Evolutionary conservation across 2,888 invertebrate species (phyloP).

Genomic region (Eristalis tenax): DNA sequence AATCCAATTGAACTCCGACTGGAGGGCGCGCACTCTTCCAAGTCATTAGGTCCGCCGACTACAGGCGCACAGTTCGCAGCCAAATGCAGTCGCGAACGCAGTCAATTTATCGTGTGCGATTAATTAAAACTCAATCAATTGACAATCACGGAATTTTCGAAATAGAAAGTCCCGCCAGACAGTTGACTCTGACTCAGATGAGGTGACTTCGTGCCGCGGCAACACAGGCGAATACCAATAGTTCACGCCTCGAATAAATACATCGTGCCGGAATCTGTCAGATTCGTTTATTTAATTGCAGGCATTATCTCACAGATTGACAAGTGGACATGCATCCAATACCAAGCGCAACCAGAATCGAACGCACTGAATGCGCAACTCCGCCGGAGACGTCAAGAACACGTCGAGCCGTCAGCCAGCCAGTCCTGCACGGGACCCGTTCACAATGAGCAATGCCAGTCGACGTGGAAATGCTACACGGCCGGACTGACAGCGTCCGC

Average conservation of each 20-base stretch:
- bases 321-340: conserved; percentile 50
- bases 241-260: conserved; percentile 61
- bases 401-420: not conserved
- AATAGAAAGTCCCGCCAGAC: conserved; percentile 56
- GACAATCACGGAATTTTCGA: conserved; percentile 39
- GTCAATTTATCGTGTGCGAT: conserved; percentile 58
- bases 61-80: not conserved
- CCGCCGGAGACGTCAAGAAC: conserved; percentile 25
- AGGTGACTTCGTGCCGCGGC: conserved; percentile 20
- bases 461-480: conserved; percentile 9
- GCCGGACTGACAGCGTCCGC: conserved; percentile 6
- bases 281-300: conserved; percentile 61
- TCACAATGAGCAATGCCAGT: conserved; percentile 38
- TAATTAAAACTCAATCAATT: conserved; percentile 51
- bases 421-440: not conserved
- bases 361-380: conserved; percentile 27
- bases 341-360: not conserved
- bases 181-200: not conserved
- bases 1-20: conserved; percentile 58
- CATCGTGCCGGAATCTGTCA: conserved; percentile 67
- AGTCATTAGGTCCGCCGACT: conserved; percentile 44
- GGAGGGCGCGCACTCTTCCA: conserved; percentile 23
- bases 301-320: conserved; percentile 47
- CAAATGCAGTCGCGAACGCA: conserved; percentile 46
- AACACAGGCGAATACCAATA: conserved; percentile 30